These are phyloP conservation scores for Hofmannophila pseudospretella DNA, from an alignment of 2,888 invertebrate genomes.

Conservation along the genomic window DNA sequence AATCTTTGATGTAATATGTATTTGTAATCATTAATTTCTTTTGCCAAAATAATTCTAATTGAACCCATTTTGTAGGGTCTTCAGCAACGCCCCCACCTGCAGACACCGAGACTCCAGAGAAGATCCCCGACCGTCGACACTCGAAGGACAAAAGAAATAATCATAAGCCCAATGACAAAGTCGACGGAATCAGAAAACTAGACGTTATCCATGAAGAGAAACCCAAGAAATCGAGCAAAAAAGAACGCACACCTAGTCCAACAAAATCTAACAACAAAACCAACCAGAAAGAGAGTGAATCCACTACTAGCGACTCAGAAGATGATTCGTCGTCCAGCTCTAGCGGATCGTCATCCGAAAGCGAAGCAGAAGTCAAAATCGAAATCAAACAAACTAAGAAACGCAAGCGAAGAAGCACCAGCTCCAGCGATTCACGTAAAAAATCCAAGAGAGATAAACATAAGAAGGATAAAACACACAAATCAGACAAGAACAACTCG, in stretches of 20 bases:
- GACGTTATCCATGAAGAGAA: slow-evolving; percentile 54
- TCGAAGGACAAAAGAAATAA: slow-evolving; percentile 54
- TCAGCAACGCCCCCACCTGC: slow-evolving; percentile 61
- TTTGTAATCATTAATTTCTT: too few relatives aligned
- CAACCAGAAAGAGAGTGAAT: slow-evolving; percentile 55
- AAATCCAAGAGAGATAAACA: slow-evolving; percentile 48
- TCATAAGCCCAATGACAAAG: slow-evolving; percentile 48
- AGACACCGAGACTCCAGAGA: slow-evolving; percentile 58
- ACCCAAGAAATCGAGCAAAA: slow-evolving; percentile 42
- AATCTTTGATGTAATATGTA: too few relatives aligned
- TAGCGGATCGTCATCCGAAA: slow-evolving; percentile 43
- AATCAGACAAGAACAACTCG: slow-evolving; percentile 37
- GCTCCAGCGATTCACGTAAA: slow-evolving; percentile 45
- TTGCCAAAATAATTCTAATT: too few relatives aligned
- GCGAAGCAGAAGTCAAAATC: slow-evolving; percentile 36
- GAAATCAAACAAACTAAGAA: slow-evolving; percentile 45
- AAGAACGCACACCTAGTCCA: slow-evolving; percentile 53
- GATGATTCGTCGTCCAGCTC: slow-evolving; percentile 48
- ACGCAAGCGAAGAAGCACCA: slow-evolving; percentile 53
- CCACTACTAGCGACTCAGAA: slow-evolving; percentile 59
- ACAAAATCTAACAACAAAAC: slow-evolving; percentile 32
- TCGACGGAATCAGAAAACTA: slow-evolving; percentile 48
- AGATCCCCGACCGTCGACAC: slow-evolving; percentile 41
- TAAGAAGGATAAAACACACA: slow-evolving; percentile 39
- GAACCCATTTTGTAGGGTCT: slow-evolving; percentile 39